A percentile compares a stretch with the other conserved stretches of the same genome.
Evolutionary conservation across 1,140 invertebrate species (phyloP).

Genomic region (Cyphomyrmex costatus): DNA sequence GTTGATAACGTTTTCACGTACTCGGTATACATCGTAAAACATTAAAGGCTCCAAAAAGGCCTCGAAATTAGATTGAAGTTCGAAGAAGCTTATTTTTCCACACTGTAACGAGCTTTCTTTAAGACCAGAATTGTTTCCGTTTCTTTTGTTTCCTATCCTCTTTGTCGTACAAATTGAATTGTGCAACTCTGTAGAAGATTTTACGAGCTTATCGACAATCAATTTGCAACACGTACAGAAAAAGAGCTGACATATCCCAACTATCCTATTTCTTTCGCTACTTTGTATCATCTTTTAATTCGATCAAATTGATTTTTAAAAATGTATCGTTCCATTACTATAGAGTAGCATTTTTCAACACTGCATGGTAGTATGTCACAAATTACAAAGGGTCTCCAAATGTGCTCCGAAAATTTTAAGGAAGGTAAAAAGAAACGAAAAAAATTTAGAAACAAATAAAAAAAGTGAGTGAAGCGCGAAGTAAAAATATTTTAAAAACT

Average conservation of each 20-base stretch:
- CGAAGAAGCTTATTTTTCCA: constrained; percentile 29
- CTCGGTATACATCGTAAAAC: not conserved
- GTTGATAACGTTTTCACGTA: constrained; percentile 12
- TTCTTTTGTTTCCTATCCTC: constrained; percentile 13
- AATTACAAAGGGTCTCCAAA: too few species aligned
- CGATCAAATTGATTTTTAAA: not conserved
- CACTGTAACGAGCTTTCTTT: constrained; percentile 30
- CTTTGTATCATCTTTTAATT: not conserved
- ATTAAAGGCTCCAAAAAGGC: not conserved
- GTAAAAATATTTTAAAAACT: too few species aligned
- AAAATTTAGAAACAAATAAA: too few species aligned
- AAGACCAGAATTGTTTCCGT: constrained; percentile 10
- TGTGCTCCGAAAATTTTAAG: too few species aligned
- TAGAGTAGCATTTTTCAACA: too few species aligned
- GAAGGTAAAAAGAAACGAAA: too few species aligned
- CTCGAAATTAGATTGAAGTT: constrained; percentile 23
- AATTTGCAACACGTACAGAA: constrained; percentile 26
- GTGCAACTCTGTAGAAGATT: not conserved
- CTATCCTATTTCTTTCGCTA: not conserved
- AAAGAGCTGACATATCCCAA: not conserved
- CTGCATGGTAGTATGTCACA: too few species aligned
- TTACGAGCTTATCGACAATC: constrained; percentile 21
- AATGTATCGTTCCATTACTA: not conserved
- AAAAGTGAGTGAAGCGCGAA: too few species aligned
- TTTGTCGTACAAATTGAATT: constrained; percentile 53